phyloP scores from a whole-genome alignment of 2,113 vertebrate species.

The Patagioenas fasciata region DNA sequence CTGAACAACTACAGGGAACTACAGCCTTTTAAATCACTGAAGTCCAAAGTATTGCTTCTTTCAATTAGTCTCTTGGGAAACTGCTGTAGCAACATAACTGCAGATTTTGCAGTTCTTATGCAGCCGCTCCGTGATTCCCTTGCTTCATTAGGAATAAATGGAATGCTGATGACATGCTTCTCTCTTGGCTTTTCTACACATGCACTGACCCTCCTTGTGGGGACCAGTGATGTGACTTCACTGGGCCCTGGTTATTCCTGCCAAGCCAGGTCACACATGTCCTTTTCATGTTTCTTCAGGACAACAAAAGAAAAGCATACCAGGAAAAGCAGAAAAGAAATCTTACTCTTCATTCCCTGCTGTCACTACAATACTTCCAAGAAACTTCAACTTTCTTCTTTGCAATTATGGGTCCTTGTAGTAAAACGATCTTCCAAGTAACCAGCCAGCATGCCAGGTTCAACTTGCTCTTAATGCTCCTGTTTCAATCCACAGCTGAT shows the following conservation, averaged over 20 bases:
- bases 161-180: neutral
- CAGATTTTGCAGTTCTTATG: neutral
- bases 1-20: neutral
- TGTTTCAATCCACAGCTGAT: neutral
- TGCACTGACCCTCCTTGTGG: neutral
- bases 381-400: neutral
- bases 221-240: neutral
- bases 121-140: neutral
- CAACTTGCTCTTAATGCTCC: neutral
- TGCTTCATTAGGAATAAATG: neutral
- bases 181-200: neutral
- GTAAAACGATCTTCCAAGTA: neutral
- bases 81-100: neutral
- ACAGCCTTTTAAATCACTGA: neutral
- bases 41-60: neutral
- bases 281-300: neutral
- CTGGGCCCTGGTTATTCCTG: neutral
- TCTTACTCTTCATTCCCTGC: neutral
- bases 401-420: neutral
- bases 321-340: neutral
- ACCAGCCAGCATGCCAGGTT: neutral
- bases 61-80: neutral
- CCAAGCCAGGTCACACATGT: neutral
- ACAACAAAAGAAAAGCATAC: neutral
- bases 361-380: neutral